A percentile compares a stretch with the other conserved stretches of the same genome.
phyloP scores from a whole-genome alignment of 1,140 invertebrate species.

The Drosophila prosaltans region DNA sequence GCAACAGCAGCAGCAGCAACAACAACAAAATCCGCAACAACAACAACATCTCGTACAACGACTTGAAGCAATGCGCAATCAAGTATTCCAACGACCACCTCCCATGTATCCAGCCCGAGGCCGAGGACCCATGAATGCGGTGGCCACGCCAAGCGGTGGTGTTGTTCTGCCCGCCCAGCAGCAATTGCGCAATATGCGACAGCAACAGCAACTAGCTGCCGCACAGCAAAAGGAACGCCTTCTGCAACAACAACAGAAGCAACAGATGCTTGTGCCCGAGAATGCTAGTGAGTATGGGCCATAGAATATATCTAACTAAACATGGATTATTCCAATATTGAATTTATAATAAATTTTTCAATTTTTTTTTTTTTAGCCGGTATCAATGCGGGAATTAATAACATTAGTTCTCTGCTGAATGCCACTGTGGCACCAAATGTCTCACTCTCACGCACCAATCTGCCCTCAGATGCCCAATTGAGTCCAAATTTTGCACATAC shows the following conservation, averaged over 20 bases:
- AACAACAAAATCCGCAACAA: constrained; percentile 43
- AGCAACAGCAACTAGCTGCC: constrained; percentile 71
- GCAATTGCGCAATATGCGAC: constrained; percentile 77
- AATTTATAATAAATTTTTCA: not conserved
- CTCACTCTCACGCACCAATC: constrained; percentile 87
- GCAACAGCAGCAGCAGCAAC: constrained; percentile 50
- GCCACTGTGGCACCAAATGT: constrained; percentile 92
- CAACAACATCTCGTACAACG: constrained; percentile 42
- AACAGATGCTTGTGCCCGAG: constrained; percentile 87
- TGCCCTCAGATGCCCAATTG: constrained; percentile 88
- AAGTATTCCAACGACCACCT: constrained; percentile 78
- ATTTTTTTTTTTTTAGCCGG: constrained; percentile 64
- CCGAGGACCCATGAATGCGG: constrained; percentile 73
- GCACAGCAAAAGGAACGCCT: constrained; percentile 85
- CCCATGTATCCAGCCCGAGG: constrained; percentile 72
- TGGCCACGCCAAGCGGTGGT: constrained; percentile 66
- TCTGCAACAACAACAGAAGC: constrained; percentile 88
- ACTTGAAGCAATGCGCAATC: constrained; percentile 61
- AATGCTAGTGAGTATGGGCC: constrained; percentile 84
- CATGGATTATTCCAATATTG: not conserved
- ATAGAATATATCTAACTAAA: not conserved
- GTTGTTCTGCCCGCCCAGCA: constrained; percentile 73
- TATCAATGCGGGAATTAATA: constrained; percentile 87
- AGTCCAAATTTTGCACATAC: constrained; percentile 86
- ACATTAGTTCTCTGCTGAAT: constrained; percentile 91